Base-by-base conservation (phyloP, 2,113 vertebrate species). In the Rhinogobius similis region DNA sequence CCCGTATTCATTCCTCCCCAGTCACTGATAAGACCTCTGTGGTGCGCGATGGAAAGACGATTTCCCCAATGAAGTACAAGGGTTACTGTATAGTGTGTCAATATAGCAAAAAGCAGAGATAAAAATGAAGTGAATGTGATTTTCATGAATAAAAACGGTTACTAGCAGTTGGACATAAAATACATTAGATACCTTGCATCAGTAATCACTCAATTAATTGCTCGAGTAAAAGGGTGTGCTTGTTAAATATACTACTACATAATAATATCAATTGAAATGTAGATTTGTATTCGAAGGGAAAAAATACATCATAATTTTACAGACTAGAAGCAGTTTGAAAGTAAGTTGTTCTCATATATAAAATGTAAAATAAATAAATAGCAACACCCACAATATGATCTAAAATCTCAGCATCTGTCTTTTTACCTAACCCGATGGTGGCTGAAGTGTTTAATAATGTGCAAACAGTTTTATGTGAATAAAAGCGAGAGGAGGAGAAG, bases 1-100 rank as follows among this genome's bases (percentile, higher is more conserved):
- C 88, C 86, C 86, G 71, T 84, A 85, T 89, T 92, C 86, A 90
- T 89, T 87, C 82, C 72, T 81, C 76, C 75, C 67, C 82, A 85
- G 89, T 88, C 87, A 90, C 77, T 75, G 84, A 88, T 88, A 86
- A 84, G 83, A 75, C 69, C 82, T 72, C 21, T 1, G 53, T 65
- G 71, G 77, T 67, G 75, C 70, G 70, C 65, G 69, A 86, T 70
- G 77, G 75, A 78, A 53, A 75, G 79, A 82, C 78, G 84, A 84
- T 86, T 87, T 87, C 82, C 83, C 82, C 79, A 2, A 65, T 77
- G 81, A 82, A 86, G 72, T 79, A 59, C 61, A 41, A 48, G 84
- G 78, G 46, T 72, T 73, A 64, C 21, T 14, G 63, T 38, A 67
- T 65, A 32, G 53, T 82, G 80, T 78, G 83, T 86, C 76, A 67